Evolutionary conservation across 2,888 invertebrate species (phyloP).

Genomic region (Thymelicus acteon): DNA sequence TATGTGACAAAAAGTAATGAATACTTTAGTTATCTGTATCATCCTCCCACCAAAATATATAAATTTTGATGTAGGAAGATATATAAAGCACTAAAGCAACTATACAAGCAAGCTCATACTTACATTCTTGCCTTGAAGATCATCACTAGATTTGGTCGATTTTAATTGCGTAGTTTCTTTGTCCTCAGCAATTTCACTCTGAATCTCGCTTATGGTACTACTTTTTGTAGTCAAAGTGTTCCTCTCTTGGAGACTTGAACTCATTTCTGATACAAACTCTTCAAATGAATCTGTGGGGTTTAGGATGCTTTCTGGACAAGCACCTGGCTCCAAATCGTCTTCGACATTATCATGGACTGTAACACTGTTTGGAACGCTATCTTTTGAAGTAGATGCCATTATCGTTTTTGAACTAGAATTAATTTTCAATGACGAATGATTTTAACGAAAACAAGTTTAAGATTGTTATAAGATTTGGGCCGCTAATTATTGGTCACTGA

Average conservation of each 20-base stretch:
- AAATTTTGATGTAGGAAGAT: neutral
- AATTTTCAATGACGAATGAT: constrained; percentile 2
- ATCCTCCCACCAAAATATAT: neutral
- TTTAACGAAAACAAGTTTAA: constrained; percentile 27
- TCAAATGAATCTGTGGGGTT: constrained; percentile 89
- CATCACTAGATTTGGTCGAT: constrained; percentile 68
- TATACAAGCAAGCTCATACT: constrained; percentile 50
- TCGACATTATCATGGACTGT: constrained; percentile 53
- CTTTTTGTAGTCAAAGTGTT: constrained; percentile 77
- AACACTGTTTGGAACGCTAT: constrained; percentile 49
- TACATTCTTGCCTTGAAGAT: constrained; percentile 72
- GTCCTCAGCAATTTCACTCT: constrained; percentile 78
- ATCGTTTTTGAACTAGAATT: constrained; percentile 18
- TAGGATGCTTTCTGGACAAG: constrained; percentile 86
- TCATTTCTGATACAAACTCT: constrained; percentile 88
- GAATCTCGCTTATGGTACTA: constrained; percentile 86
- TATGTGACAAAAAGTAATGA: too few relatives aligned
- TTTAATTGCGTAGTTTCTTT: constrained; percentile 61
- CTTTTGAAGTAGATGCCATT: constrained; percentile 77
- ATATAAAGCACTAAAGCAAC: neutral
- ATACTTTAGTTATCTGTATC: neutral
- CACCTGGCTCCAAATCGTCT: constrained; percentile 73
- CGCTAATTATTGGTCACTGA: constrained; percentile 33
- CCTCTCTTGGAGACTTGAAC: constrained; percentile 86
- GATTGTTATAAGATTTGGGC: constrained; percentile 6